Evolutionary conservation across 2,113 vertebrate genomes (phyloP).

Genomic region (Cervus canadensis): DNA sequence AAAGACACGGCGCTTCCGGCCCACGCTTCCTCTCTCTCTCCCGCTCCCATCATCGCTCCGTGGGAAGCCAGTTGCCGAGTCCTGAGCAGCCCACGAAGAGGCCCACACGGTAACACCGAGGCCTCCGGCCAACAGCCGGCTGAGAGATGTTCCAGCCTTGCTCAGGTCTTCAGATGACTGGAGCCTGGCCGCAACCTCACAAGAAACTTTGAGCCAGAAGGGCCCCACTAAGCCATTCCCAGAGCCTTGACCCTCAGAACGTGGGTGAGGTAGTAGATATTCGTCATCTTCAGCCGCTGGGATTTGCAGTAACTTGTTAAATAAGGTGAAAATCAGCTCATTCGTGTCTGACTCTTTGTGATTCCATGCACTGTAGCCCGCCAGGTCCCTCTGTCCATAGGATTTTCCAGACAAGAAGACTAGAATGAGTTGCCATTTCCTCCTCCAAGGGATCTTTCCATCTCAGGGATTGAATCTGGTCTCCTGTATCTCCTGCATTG

Average conservation of each 20-base stretch:
- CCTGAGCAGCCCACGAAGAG: background rate
- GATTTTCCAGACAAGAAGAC: too few species aligned
- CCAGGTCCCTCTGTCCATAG: too few species aligned
- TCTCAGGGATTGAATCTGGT: too few species aligned
- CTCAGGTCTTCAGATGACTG: background rate
- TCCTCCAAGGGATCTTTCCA: too few species aligned
- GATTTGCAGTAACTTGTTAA: too few species aligned
- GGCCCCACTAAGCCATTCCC: background rate
- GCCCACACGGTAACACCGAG: rapidly evolving
- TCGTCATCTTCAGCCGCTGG: background rate
- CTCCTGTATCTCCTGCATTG: too few species aligned
- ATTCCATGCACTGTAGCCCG: too few species aligned
- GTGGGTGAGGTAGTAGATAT: rapidly evolving
- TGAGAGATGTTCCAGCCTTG: too few species aligned
- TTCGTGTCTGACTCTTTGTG: too few species aligned
- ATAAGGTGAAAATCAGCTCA: too few species aligned
- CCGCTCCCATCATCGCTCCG: background rate
- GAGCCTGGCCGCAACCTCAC: background rate
- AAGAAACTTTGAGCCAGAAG: background rate
- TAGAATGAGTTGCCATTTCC: too few species aligned
- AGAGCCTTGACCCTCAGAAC: background rate
- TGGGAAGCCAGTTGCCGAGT: background rate
- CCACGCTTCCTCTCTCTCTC: background rate
- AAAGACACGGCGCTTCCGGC: too few species aligned
- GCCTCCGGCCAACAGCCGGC: rapidly evolving